phyloP scores from a whole-genome alignment of 2,797 vertebrate genomes.

The Microcaecilia unicolor region DNA sequence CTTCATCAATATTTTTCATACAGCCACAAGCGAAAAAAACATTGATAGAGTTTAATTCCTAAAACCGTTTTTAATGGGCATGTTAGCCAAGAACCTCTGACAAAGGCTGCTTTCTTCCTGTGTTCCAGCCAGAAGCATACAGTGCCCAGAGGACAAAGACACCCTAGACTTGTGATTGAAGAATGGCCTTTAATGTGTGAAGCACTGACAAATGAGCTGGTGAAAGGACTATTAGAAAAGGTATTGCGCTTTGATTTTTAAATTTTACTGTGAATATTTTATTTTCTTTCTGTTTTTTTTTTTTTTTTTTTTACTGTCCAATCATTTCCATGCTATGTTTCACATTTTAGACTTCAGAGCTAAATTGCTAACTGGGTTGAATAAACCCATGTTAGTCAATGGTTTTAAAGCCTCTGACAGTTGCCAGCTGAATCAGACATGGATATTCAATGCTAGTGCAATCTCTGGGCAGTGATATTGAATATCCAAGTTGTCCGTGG shows the following conservation, averaged over 20 bases:
- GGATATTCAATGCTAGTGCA: too few relatives aligned
- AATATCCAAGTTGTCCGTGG: too few relatives aligned
- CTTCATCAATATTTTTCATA: too few relatives aligned
- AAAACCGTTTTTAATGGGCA: not conserved
- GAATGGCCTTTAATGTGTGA: constrained; percentile 79
- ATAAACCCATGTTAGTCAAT: too few relatives aligned
- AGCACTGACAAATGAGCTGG: constrained; percentile 69
- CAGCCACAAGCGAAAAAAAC: not conserved
- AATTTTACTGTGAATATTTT: not conserved
- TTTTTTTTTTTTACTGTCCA: not conserved
- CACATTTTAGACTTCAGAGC: not conserved
- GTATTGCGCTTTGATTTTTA: too few relatives aligned
- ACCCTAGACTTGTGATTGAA: constrained; percentile 78
- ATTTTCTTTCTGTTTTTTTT: not conserved
- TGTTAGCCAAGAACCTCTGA: constrained; percentile 17
- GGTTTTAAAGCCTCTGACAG: too few relatives aligned
- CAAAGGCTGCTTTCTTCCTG: constrained; percentile 31
- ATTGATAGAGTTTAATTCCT: constrained; percentile 13
- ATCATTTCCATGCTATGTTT: too few relatives aligned
- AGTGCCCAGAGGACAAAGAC: constrained; percentile 63
- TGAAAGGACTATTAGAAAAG: constrained; percentile 80
- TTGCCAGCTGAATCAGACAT: too few relatives aligned
- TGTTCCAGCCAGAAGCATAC: constrained; percentile 60
- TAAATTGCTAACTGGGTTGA: too few relatives aligned
- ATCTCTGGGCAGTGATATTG: too few relatives aligned